phyloP scores from a whole-genome alignment of 1,140 invertebrate genomes.

The Dreissena rostriformis region DNA sequence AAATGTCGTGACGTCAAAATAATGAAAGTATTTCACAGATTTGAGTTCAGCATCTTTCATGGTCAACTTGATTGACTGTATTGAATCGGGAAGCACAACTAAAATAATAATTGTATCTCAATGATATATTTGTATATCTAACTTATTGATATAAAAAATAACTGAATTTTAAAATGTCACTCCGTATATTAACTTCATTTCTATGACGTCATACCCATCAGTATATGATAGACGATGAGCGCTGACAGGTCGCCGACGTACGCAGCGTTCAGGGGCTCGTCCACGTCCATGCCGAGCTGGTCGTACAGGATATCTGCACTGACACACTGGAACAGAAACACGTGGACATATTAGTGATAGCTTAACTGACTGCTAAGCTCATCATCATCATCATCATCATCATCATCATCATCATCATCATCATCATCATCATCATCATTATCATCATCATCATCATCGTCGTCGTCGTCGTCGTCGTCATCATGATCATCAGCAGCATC shows the following conservation, averaged over 20 bases:
- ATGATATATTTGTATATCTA: too few relatives aligned
- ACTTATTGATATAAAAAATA: too few relatives aligned
- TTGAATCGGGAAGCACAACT: too few relatives aligned
- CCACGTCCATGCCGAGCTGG: slow-evolving; percentile 34
- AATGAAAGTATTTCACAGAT: too few relatives aligned
- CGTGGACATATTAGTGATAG: neutral
- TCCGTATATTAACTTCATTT: too few relatives aligned
- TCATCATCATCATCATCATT: neutral
- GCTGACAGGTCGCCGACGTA: slow-evolving; percentile 24
- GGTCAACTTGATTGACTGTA: too few relatives aligned
- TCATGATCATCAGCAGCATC: neutral
- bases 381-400: neutral
- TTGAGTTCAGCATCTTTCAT: too few relatives aligned
- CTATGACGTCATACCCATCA: slow-evolving; percentile 13
- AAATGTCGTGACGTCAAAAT: too few relatives aligned
- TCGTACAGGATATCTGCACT: slow-evolving; percentile 43
- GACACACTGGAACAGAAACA: slow-evolving; percentile 32
- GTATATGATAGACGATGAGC: slow-evolving; percentile 31
- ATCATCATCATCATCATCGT: neutral
- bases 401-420: neutral
- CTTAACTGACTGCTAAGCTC: neutral
- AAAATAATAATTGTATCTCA: too few relatives aligned
- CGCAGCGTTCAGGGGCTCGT: neutral
- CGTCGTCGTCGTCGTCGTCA: neutral
- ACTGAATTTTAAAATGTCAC: too few relatives aligned